Evolutionary conservation across 2,113 vertebrate species (phyloP).

Genomic region (Melospiza georgiana): DNA sequence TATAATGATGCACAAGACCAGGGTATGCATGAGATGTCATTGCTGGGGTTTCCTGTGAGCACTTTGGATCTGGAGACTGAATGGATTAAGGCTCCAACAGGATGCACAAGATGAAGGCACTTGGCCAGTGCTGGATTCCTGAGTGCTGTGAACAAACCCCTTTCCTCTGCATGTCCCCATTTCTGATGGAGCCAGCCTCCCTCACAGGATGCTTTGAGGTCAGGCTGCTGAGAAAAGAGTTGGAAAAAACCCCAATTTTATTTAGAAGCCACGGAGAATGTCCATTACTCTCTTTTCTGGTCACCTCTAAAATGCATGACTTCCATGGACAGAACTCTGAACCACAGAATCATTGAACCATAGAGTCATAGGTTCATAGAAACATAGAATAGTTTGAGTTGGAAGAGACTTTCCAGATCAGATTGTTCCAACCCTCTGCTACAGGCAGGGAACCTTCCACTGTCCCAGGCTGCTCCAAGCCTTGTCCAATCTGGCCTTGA

Average conservation of each 20-base stretch:
- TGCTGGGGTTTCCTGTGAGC: not conserved
- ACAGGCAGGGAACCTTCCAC: not conserved
- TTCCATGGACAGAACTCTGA: not conserved
- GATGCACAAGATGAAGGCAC: too few species aligned
- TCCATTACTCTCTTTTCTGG: not conserved
- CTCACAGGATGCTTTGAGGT: not conserved
- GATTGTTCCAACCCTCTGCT: accelerated
- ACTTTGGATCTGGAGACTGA: not conserved
- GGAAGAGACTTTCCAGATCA: not conserved
- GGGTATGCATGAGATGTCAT: accelerated
- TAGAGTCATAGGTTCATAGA: not conserved
- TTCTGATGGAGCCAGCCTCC: not conserved
- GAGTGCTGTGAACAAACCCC: not conserved
- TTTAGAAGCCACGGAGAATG: not conserved
- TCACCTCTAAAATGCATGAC: not conserved
- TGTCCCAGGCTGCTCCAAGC: not conserved
- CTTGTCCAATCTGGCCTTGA: accelerated
- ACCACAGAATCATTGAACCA: not conserved
- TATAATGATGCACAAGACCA: not conserved
- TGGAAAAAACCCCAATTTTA: accelerated
- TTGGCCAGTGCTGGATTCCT: not conserved
- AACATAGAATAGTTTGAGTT: not conserved
- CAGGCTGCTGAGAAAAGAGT: not conserved
- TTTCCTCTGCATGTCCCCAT: not conserved
- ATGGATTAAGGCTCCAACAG: not conserved